A percentile compares a stretch with the other conserved stretches of the same genome.
Conservation (phyloP, 2,797 vertebrate genomes). For the Falco cherrug region DNA sequence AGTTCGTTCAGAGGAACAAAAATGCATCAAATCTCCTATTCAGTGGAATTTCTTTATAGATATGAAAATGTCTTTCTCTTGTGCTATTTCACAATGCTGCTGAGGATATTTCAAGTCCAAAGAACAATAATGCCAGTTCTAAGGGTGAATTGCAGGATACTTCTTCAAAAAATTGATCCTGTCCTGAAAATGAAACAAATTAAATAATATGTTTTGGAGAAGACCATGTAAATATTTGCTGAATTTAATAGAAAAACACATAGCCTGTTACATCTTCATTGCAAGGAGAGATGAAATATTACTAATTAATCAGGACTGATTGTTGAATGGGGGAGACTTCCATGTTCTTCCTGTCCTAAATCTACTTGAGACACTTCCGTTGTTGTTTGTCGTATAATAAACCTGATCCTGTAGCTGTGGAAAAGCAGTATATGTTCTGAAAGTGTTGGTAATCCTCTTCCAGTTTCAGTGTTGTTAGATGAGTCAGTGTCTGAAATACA, state of each 20-base stretch:
- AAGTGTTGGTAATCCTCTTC: not conserved
- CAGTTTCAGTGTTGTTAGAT: not conserved
- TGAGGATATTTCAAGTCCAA: not conserved
- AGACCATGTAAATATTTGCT: not conserved
- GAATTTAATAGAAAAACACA: not conserved
- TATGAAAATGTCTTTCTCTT: not conserved
- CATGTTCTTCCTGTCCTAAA: not conserved
- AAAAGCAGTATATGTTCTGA: not conserved
- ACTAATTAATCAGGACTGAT: not conserved
- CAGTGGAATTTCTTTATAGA: not conserved
- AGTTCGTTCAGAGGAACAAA: not conserved
- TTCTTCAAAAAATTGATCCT: not conserved
- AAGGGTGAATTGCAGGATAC: not conserved
- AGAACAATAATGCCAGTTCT: not conserved
- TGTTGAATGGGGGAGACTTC: not conserved
- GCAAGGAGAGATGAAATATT: not conserved
- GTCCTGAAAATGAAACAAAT: not conserved
- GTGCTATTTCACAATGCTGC: not conserved
- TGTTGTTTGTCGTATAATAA: not conserved
- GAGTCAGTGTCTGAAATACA: not conserved
- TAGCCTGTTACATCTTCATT: not conserved
- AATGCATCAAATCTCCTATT: not conserved
- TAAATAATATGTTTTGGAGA: not conserved
- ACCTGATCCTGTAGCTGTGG: not conserved
- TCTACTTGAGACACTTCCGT: not conserved